Evolutionary conservation across 1,140 invertebrate species (phyloP).

Genomic region (Cydia pomonella): DNA sequence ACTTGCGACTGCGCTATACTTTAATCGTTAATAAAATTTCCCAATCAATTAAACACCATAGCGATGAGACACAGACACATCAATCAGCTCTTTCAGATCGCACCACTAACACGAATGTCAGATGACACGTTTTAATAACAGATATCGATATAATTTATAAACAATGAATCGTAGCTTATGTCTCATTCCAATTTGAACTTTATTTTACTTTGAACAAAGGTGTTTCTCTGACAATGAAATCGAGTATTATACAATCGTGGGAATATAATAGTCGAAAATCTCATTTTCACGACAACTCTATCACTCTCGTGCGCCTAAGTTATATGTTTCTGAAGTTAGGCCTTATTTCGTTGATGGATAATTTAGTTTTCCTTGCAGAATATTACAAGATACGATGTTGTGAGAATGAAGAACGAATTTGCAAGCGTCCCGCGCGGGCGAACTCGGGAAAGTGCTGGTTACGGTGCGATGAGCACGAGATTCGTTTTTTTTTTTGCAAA

Average conservation of each 20-base stretch:
- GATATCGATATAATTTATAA: neutral
- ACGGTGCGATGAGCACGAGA: constrained; percentile 15
- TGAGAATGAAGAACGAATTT: neutral
- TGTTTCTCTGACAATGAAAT: neutral
- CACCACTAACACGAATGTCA: neutral
- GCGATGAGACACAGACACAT: neutral
- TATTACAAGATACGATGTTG: neutral
- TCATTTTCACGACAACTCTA: neutral
- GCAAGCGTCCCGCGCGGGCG: constrained; percentile 12
- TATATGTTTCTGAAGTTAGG: neutral
- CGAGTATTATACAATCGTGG: neutral
- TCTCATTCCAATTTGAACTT: neutral
- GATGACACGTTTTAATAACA: constrained; percentile 25
- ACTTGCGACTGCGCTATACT: neutral
- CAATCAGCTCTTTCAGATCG: neutral
- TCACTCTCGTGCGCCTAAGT: neutral
- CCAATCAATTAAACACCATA: neutral
- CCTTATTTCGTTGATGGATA: neutral
- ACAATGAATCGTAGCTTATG: neutral
- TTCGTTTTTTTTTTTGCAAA: constrained; percentile 12
- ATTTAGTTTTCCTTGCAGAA: neutral
- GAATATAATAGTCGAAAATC: neutral
- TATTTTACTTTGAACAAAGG: neutral
- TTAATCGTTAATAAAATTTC: neutral
- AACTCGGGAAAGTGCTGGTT: constrained; percentile 20